Evolutionary conservation across 2,888 invertebrate genomes (phyloP), one percentile per base, ranked within the genome.

Genomic region (Oscheius sp.): DNA sequence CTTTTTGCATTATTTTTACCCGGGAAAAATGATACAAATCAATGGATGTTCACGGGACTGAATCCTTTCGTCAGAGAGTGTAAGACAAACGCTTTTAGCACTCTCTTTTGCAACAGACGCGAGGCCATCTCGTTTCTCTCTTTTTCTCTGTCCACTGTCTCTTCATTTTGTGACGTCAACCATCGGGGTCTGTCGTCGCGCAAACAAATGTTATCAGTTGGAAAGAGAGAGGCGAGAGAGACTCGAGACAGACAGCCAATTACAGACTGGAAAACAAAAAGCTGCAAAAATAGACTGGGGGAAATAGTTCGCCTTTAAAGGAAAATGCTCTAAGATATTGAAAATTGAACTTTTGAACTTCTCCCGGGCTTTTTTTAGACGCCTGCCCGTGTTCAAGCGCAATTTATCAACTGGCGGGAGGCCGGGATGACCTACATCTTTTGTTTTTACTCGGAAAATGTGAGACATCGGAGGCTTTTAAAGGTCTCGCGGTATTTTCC

Each of bases 181-280:
- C 18, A 27, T 16, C 49, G 23, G 64, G 66, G 2, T 45, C 45
- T 45, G 27, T 29, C 63, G 29, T 43, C 61, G 13, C 61, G 64
- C 66, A 66, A 66, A 66, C 66, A 66, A 66, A 66, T 29, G 52
- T 66, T 66, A 66, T 66, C 66, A 66, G 13, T n/a, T 49, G 49
- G 49, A 29, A 66, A 18, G 12, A 45, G n/a, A 59, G 35, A 35
- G 35, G 35, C 5, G 35, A 35, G 9, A 35, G 35, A 35, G 35
- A 35, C 35, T 35, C 5, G 61, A 43, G 29, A 58, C n/a, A 58
- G 58, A 29, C 23, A 49, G 58, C 16, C 41, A 41, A 41, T 59
- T 41, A 61, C 61, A 61, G 41, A 61, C 45, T 35, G 35, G 23
- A 43, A 59, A 61, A 61, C 61, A 61, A 61, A 43, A 61, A 61